These are phyloP conservation scores for Trachelus tabidus DNA, from an alignment of 2,888 invertebrate genomes.

Conservation along the genomic window DNA sequence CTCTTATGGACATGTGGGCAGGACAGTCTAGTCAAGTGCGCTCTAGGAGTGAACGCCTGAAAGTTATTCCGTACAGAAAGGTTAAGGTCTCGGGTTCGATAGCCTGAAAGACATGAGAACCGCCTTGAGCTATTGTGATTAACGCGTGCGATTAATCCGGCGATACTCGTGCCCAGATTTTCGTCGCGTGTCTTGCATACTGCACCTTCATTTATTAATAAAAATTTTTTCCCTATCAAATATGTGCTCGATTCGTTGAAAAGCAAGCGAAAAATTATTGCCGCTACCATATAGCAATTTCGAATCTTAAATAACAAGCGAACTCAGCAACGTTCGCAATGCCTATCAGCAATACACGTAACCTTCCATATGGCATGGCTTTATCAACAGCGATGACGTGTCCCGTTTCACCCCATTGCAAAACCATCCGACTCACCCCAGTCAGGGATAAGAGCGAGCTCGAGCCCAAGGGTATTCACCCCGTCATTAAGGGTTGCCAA, in stretches of 20 bases:
- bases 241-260: no score
- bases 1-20: conserved; percentile 25
- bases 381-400: not conserved
- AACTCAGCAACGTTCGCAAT: not conserved
- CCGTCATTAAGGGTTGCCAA: not conserved
- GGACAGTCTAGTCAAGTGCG: conserved; percentile 30
- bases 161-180: not conserved
- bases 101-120: conserved; percentile 34
- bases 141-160: conserved; percentile 4
- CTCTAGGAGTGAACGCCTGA: conserved; percentile 8
- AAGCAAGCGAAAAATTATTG: not conserved
- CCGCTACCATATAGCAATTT: not conserved
- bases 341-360: not conserved
- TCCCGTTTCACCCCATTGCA: not conserved
- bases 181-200: not conserved
- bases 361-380: not conserved
- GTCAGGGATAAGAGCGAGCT: not conserved
- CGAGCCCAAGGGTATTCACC: not conserved
- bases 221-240: not conserved
- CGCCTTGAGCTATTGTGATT: conserved; percentile 10
- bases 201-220: not conserved
- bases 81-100: conserved; percentile 55
- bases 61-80: conserved; percentile 43
- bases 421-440: not conserved
- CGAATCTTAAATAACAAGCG: not conserved